Evolutionary conservation across 2,113 vertebrate species (phyloP).

Genomic region (Ceyx margarethae): DNA sequence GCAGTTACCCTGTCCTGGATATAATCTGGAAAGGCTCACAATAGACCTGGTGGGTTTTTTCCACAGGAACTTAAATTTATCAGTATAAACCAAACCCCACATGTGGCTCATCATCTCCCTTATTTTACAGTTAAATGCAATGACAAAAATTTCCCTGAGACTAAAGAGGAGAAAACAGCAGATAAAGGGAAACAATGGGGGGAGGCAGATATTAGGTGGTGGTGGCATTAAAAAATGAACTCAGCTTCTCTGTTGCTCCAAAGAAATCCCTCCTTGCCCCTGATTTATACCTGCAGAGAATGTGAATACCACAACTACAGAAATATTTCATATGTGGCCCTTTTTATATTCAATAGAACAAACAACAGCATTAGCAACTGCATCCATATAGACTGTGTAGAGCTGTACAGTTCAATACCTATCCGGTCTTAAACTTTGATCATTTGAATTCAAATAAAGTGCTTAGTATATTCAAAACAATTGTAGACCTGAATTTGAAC

Average conservation of each 20-base stretch:
- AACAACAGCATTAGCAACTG: neutral
- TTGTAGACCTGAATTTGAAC: neutral
- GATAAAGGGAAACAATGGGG: neutral
- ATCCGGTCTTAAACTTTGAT: neutral
- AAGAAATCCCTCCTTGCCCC: neutral
- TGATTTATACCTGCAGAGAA: neutral
- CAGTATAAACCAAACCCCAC: neutral
- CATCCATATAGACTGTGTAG: neutral
- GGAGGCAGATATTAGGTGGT: neutral
- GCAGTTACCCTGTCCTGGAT: neutral
- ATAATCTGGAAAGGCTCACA: neutral
- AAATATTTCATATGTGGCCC: neutral
- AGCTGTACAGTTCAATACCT: neutral
- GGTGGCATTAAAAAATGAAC: neutral
- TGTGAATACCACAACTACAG: neutral
- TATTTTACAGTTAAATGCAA: slow-evolving; percentile 23
- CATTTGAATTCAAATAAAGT: slow-evolving; percentile 47
- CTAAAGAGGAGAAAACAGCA: neutral
- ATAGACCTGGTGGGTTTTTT: neutral
- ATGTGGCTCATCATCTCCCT: neutral
- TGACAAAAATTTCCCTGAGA: slow-evolving; percentile 47
- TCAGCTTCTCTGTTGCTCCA: neutral
- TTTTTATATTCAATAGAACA: neutral
- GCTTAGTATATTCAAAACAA: neutral
- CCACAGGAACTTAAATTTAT: neutral